phyloP scores from a whole-genome alignment of 2,113 vertebrate species.

The Nymphicus hollandicus region DNA sequence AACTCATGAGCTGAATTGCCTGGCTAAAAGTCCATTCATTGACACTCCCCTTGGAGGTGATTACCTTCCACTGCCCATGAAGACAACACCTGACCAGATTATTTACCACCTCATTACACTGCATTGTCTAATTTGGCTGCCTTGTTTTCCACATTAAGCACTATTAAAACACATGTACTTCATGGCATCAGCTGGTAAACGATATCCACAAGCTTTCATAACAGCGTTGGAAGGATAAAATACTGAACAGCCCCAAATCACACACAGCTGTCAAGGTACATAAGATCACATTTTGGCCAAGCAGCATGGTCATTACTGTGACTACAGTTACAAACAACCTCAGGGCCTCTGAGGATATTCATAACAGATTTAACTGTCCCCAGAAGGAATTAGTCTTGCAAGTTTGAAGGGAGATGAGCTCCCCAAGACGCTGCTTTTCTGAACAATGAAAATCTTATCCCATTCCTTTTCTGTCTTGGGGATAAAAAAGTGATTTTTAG shows the following conservation, averaged over 20 bases:
- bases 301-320: not conserved
- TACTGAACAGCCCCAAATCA: not conserved
- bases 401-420: not conserved
- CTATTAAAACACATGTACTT: not conserved
- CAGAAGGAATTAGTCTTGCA: not conserved
- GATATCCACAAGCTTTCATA: not conserved
- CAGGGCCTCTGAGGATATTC: not conserved
- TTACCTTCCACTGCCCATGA: not conserved
- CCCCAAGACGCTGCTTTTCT: not conserved
- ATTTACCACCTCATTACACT: not conserved
- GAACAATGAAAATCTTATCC: not conserved
- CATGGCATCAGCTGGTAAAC: fast-evolving
- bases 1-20: not conserved
- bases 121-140: not conserved
- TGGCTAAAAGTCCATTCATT: not conserved
- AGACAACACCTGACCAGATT: not conserved
- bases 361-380: not conserved
- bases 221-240: not conserved
- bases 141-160: not conserved
- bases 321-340: not conserved
- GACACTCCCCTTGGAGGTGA: not conserved
- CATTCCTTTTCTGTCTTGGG: not conserved
- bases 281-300: not conserved
- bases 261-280: not conserved
- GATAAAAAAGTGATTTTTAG: not conserved